These are phyloP conservation scores for Diprion similis DNA, from an alignment of 1,140 invertebrate genomes.

Conservation along the genomic window DNA sequence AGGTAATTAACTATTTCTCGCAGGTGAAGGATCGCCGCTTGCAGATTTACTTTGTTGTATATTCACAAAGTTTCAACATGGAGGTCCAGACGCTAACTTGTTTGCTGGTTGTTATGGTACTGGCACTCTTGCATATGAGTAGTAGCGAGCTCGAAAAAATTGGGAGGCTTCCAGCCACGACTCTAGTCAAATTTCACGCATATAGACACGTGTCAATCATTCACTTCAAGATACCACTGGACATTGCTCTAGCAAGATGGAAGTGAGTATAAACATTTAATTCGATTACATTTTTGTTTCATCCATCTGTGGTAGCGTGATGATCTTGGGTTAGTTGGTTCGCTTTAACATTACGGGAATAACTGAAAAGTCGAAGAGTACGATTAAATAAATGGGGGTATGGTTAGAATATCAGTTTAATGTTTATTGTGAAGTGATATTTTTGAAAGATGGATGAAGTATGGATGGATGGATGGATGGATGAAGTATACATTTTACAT, in stretches of 20 bases:
- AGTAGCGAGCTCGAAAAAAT: conserved; percentile 44
- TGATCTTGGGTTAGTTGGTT: too few relatives aligned
- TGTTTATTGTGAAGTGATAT: too few relatives aligned
- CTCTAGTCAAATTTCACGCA: conserved; percentile 50
- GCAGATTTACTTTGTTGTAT: neutral
- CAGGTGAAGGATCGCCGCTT: neutral
- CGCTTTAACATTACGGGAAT: too few relatives aligned
- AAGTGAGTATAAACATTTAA: conserved; percentile 42
- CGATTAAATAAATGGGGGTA: too few relatives aligned
- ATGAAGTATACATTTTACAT: too few relatives aligned
- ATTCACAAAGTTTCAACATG: neutral
- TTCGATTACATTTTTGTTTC: too few relatives aligned
- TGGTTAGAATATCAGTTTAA: too few relatives aligned
- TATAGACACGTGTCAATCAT: conserved; percentile 57
- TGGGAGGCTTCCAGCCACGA: conserved; percentile 45
- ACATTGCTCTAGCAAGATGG: conserved; percentile 47
- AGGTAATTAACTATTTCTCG: neutral
- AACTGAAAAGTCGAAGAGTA: too few relatives aligned
- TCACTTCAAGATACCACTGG: conserved; percentile 55
- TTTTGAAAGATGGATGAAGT: too few relatives aligned
- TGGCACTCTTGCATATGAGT: neutral
- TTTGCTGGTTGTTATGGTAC: neutral
- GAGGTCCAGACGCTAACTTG: neutral
- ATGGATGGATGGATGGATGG: too few relatives aligned
- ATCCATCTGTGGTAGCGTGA: too few relatives aligned